These are phyloP conservation scores for Melieria picta DNA, from an alignment of 2,888 invertebrate genomes.

Conservation along the genomic window DNA sequence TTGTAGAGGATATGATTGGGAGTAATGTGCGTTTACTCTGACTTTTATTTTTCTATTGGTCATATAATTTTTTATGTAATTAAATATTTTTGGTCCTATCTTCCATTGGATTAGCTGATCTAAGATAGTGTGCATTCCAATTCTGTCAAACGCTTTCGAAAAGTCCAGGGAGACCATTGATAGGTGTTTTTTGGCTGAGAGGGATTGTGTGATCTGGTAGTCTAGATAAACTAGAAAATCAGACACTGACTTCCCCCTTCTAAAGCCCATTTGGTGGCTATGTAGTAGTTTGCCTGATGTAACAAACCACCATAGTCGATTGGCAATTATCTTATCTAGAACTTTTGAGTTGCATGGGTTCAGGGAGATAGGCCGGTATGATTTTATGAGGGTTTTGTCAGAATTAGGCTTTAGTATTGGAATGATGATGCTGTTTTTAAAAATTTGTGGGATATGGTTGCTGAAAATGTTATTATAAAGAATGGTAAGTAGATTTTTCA, in stretches of 20 bases:
- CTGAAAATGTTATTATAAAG: background rate
- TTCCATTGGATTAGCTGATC: slow-evolving; percentile 1
- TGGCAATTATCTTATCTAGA: slow-evolving; percentile 32
- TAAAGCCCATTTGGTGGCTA: slow-evolving; percentile 6
- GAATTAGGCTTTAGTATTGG: slow-evolving; percentile 36
- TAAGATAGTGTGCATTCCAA: background rate
- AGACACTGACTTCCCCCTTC: background rate
- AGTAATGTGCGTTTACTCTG: background rate
- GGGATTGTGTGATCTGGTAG: slow-evolving; percentile 6
- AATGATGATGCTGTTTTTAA: slow-evolving; percentile 34
- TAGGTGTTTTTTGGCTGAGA: background rate
- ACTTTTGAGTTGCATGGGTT: slow-evolving; percentile 40
- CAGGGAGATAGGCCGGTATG: slow-evolving; percentile 40
- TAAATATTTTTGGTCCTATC: slow-evolving; percentile 1
- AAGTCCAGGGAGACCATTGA: background rate
- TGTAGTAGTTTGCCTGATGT: slow-evolving; percentile 2
- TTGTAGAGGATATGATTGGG: background rate
- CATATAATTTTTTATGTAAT: background rate
- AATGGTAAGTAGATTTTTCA: background rate
- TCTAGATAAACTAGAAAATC: slow-evolving; percentile 4
- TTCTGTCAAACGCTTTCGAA: background rate
- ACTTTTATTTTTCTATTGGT: background rate
- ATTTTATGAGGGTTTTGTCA: slow-evolving; percentile 35
- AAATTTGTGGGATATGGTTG: slow-evolving; percentile 38
- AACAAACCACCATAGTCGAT: slow-evolving; percentile 36